Percentiles rank a stretch among this genome's conserved stretches.
Conservation (phyloP, 2,797 vertebrate genomes). For the Mycteria americana region DNA sequence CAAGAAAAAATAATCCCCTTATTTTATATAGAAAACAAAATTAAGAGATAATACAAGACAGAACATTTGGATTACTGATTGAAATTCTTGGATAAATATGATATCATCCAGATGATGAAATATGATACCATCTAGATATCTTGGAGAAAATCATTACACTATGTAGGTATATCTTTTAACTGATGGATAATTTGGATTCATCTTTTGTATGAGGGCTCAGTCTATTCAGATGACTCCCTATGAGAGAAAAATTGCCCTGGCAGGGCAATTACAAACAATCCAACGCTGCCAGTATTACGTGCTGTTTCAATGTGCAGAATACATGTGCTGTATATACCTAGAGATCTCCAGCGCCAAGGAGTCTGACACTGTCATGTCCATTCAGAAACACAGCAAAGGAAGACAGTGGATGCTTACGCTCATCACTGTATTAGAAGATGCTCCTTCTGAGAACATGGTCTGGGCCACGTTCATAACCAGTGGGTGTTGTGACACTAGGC, state of each 20-base stretch:
- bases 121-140: neutral
- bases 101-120: neutral
- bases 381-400: neutral
- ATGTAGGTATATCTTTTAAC: neutral
- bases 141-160: neutral
- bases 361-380: neutral
- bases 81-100: neutral
- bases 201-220: neutral
- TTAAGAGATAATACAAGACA: neutral
- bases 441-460: neutral
- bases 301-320: neutral
- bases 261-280: neutral
- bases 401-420: rapidly evolving
- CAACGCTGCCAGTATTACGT: rapidly evolving
- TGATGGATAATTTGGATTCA: neutral
- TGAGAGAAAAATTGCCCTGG: neutral
- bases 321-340: neutral
- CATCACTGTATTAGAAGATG: neutral
- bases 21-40: neutral
- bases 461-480: rapidly evolving
- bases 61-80: neutral
- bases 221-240: neutral
- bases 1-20: neutral
- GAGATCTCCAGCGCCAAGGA: neutral
- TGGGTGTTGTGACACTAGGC: neutral